phyloP scores from a whole-genome alignment of 2,888 invertebrate genomes.

The Autographa pulchrina region DNA sequence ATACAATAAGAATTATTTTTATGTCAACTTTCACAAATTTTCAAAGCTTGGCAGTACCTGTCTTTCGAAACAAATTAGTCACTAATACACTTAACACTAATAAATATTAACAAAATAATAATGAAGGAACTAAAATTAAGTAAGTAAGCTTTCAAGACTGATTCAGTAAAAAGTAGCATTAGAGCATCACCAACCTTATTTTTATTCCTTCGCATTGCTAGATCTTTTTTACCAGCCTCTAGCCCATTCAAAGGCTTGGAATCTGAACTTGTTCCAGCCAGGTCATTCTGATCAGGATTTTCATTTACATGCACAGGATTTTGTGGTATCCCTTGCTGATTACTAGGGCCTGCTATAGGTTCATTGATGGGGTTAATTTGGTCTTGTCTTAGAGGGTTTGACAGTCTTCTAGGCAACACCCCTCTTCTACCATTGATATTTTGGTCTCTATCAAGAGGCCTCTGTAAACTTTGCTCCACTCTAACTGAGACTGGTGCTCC shows the following conservation, averaged over 20 bases:
- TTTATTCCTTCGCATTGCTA: constrained; percentile 79
- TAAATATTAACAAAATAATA: too few relatives aligned
- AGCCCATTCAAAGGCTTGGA: constrained; percentile 65
- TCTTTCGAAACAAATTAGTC: neutral
- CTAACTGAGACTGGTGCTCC: constrained; percentile 85
- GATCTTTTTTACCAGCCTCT: constrained; percentile 77
- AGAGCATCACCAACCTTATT: constrained; percentile 69
- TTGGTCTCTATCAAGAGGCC: constrained; percentile 91
- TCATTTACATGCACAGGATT: constrained; percentile 63
- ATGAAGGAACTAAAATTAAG: too few relatives aligned
- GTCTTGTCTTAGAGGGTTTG: constrained; percentile 67
- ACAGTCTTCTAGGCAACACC: constrained; percentile 81
- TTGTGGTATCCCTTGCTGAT: constrained; percentile 66
- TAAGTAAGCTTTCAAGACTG: too few relatives aligned
- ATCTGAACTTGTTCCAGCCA: constrained; percentile 70
- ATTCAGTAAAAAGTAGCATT: too few relatives aligned
- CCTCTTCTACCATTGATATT: constrained; percentile 93
- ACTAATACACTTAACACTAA: too few relatives aligned
- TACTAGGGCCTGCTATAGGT: constrained; percentile 85
- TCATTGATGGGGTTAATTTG: constrained; percentile 70
- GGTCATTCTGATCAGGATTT: constrained; percentile 63
- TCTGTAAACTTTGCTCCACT: constrained; percentile 85
- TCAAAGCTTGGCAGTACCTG: neutral
- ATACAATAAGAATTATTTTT: constrained; percentile 8
- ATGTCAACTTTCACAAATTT: neutral